These are phyloP conservation scores for Eupsilia transversa DNA, from an alignment of 2,888 invertebrate species.

Conservation along the genomic window DNA sequence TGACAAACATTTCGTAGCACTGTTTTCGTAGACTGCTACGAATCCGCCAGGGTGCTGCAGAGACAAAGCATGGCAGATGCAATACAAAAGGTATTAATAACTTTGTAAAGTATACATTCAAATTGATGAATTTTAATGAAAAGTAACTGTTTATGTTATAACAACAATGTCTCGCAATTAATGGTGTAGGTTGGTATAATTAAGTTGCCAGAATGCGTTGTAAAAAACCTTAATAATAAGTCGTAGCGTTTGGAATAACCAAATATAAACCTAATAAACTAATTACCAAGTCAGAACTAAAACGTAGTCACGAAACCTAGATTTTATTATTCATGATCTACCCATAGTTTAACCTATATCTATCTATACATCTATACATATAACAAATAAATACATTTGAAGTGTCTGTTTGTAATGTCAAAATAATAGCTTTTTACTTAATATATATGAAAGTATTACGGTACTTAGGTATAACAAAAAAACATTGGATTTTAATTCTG, in stretches of 20 bases:
- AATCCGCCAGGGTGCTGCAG: not conserved
- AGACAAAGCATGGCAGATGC: not conserved
- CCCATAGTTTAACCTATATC: not conserved
- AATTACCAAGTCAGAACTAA: constrained; percentile 29
- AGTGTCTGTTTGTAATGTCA: too few species aligned
- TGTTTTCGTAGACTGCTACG: not conserved
- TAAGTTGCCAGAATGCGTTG: constrained; percentile 24
- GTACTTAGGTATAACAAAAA: not conserved
- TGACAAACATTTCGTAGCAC: not conserved
- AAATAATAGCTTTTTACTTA: too few species aligned
- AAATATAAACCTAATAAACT: constrained; percentile 13
- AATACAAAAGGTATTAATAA: not conserved
- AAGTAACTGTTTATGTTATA: not conserved
- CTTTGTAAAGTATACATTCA: not conserved
- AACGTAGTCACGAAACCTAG: constrained; percentile 41
- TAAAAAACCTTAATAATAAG: not conserved
- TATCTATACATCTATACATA: not conserved
- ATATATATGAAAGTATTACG: too few species aligned
- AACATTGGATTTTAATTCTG: too few species aligned
- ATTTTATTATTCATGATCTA: constrained; percentile 41
- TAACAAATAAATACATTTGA: too few species aligned
- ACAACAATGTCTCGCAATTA: not conserved
- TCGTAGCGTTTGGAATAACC: not conserved
- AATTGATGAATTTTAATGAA: not conserved
- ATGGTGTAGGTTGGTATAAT: constrained; percentile 9